These are phyloP conservation scores for Nasonovia ribisnigri DNA, from an alignment of 2,888 invertebrate species.

Conservation along the genomic window DNA sequence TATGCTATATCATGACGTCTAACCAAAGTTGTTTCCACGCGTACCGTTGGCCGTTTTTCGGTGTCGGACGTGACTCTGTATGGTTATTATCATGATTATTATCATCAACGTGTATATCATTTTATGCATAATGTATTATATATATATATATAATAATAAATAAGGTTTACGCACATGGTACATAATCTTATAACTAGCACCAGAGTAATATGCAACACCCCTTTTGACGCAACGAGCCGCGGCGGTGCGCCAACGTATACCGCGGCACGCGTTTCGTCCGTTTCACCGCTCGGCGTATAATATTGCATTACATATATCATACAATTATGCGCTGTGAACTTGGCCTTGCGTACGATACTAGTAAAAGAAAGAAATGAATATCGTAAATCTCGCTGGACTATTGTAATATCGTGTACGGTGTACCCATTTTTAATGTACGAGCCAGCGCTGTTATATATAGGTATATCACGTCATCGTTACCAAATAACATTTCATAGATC, in stretches of 20 bases:
- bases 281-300: not conserved
- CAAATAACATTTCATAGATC: constrained; percentile 6
- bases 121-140: not conserved
- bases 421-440: not conserved
- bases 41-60: not conserved
- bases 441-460: not conserved
- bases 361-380: not conserved
- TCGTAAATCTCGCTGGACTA: not conserved
- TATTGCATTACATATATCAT: not conserved
- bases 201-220: not conserved
- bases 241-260: not conserved
- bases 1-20: not conserved
- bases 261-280: constrained; percentile 1
- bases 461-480: not conserved
- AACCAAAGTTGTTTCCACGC: not conserved
- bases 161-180: not conserved
- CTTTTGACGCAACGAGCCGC: not conserved
- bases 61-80: not conserved
- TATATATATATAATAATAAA: not conserved
- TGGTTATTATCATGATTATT: not conserved
- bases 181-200: not conserved
- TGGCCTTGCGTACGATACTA: constrained; percentile 28
- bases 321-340: constrained; percentile 31
- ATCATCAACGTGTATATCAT: not conserved
- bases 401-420: not conserved